Evolutionary conservation across 2,888 invertebrate species (phyloP).

Genomic region (Netelia inedita): DNA sequence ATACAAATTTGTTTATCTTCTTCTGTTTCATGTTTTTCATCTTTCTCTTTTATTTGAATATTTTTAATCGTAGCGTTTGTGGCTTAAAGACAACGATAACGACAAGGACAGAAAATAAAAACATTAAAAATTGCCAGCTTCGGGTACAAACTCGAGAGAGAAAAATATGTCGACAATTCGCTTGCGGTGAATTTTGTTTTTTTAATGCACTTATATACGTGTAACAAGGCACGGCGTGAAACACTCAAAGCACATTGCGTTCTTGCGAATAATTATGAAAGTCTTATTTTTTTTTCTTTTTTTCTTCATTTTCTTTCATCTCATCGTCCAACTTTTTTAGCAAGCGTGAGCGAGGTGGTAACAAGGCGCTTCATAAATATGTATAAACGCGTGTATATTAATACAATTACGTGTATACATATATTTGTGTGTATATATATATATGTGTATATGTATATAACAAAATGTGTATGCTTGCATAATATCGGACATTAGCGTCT

Average conservation of each 20-base stretch:
- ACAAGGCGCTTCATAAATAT: constrained; percentile 56
- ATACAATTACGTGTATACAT: constrained; percentile 43
- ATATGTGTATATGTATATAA: constrained; percentile 13
- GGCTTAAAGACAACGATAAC: no score
- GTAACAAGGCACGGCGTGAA: constrained; percentile 65
- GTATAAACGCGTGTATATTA: constrained; percentile 42
- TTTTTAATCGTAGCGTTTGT: constrained; percentile 21
- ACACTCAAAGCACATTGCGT: constrained; percentile 68
- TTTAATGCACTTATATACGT: constrained; percentile 28
- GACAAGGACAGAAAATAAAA: not conserved
- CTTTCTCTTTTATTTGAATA: no score
- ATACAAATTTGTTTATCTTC: constrained; percentile 56
- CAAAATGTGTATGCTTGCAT: constrained; percentile 48
- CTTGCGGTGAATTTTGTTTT: constrained; percentile 29
- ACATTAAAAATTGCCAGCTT: not conserved
- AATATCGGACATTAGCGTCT: constrained; percentile 32
- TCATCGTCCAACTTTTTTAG: constrained; percentile 37
- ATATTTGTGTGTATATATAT: constrained; percentile 13
- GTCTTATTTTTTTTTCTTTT: constrained; percentile 5
- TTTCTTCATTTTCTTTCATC: constrained; percentile 22
- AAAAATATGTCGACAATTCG: constrained; percentile 14
- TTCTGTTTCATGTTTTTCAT: not conserved
- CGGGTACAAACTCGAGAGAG: not conserved
- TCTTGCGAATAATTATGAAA: constrained; percentile 33
- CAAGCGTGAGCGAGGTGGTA: constrained; percentile 67